Base-by-base conservation (phyloP, 1,140 invertebrate species). In the Coelopa frigida region DNA sequence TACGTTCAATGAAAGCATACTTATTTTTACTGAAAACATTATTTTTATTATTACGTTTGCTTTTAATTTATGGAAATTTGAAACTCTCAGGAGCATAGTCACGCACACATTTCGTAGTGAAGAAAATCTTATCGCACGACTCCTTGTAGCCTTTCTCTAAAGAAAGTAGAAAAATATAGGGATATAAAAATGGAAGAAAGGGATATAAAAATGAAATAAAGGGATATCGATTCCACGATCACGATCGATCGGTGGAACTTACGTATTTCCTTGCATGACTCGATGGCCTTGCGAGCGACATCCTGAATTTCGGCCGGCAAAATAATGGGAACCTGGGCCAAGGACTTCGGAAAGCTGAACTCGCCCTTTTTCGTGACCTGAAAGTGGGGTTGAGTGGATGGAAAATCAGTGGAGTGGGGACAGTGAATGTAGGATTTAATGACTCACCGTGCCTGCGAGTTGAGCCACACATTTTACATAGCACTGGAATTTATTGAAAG, bases 381-480 rank as follows among this genome's bases (percentile, higher is more conserved):
- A 23, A 41, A 43, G 36, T 27, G 21, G 18, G 36, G 21, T n/a
- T 5, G 24, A 41, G 32, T n/a, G 18, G 32, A 15, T 33, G 5
- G 18, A 41, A 33, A 33, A 6, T 33, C 6, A 7, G 11, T 7
- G 32, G 32, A 33, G 32, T 33, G 14, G 5, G 18, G n/a, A n/a
- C n/a, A n/a, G n/a, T n/a, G n/a, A n/a, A n/a, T n/a, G n/a, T n/a
- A n/a, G n/a, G n/a, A n/a, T n/a, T n/a, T n/a, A n/a, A n/a, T n/a
- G n/a, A 53, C 49, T 53, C 37, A 67, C 47, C 6, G 57, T 63
- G 12, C 63, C 63, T 3, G 63, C 61, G 48, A 66, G 38, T 14
- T 63, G 55, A 6, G 63, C 64, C n/a, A 67, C 36, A 20, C 63
- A 67, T 40, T 58, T 67, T 12, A 55, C 57, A 29, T 67, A 67